phyloP scores from a whole-genome alignment of 2,888 invertebrate species.

The Strigamia crassipes region DNA sequence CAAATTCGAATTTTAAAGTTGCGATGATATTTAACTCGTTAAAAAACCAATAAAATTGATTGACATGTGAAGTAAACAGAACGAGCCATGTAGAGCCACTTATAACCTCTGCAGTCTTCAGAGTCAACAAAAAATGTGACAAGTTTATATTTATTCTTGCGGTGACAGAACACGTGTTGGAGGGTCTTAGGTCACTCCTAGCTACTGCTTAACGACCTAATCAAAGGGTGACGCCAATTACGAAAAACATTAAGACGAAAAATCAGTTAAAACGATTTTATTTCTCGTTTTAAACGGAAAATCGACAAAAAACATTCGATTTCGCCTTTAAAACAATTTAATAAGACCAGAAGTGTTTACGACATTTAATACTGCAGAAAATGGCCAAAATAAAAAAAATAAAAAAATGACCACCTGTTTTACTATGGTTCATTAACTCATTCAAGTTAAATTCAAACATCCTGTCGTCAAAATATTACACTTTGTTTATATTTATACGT shows the following conservation, averaged over 20 bases:
- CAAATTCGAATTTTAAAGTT: too few relatives aligned
- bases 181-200: background rate
- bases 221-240: background rate
- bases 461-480: background rate
- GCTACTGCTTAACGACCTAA: background rate
- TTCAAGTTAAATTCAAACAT: background rate
- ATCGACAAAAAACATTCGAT: too few relatives aligned
- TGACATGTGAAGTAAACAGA: background rate
- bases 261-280: too few relatives aligned
- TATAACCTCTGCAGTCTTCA: background rate
- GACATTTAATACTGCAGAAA: background rate
- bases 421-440: background rate
- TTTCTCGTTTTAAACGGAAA: too few relatives aligned
- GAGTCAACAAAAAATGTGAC: background rate
- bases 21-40: too few relatives aligned
- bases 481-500: background rate
- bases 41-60: background rate
- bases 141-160: background rate
- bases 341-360: too few relatives aligned
- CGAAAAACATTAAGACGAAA: background rate
- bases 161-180: background rate
- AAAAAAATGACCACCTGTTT: background rate
- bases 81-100: background rate
- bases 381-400: background rate
- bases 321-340: too few relatives aligned